phyloP scores from a whole-genome alignment of 2,113 vertebrate species.

The Cebidichthys violaceus region DNA sequence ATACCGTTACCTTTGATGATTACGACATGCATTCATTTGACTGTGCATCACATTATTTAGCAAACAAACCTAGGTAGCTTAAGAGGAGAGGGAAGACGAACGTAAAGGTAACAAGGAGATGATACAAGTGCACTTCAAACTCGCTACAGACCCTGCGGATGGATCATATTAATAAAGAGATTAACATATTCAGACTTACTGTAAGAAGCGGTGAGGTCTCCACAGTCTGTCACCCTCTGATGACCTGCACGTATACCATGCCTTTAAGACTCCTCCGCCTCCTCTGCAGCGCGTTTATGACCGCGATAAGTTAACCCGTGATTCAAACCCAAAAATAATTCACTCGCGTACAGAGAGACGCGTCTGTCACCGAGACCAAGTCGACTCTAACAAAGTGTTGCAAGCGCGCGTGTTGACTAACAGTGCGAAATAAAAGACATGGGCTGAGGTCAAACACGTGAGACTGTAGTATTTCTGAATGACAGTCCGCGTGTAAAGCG shows the following conservation, averaged over 20 bases:
- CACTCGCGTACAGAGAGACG: not conserved
- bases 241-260: slow-evolving; percentile 23
- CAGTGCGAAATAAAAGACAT: slow-evolving; percentile 1
- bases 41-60: not conserved
- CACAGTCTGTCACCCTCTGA: slow-evolving; percentile 21
- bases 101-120: not conserved
- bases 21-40: not conserved
- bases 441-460: slow-evolving; percentile 61
- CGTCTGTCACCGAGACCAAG: slow-evolving; percentile 4
- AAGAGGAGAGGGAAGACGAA: not conserved
- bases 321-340: not conserved
- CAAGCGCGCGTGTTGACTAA: not conserved
- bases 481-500: slow-evolving; percentile 61
- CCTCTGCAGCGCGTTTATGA: not conserved
- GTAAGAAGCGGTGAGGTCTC: slow-evolving; percentile 24
- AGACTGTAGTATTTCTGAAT: slow-evolving; percentile 71
- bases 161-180: not conserved
- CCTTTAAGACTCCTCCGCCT: slow-evolving; percentile 17
- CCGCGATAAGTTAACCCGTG: slow-evolving; percentile 9
- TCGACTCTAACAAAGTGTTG: not conserved
- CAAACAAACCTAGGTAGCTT: not conserved
- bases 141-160: not conserved
- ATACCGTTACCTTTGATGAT: not conserved
- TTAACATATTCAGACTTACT: slow-evolving; percentile 58
- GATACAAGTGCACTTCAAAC: not conserved